Conservation (phyloP, 1,140 invertebrate genomes). For the Penaeus vannamei region DNA sequence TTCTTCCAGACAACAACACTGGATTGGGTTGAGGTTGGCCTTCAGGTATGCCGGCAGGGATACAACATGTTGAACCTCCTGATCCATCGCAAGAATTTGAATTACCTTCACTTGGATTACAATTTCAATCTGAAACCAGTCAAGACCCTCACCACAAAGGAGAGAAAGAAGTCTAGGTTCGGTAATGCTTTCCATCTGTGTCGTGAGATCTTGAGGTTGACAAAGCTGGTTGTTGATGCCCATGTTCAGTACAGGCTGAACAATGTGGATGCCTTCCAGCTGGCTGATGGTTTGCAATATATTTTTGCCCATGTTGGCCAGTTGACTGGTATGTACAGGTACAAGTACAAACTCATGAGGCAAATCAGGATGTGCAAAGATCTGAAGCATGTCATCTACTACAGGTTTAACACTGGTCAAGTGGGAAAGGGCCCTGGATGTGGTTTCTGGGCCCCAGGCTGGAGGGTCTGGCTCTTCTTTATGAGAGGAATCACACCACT, state of each 20-base stretch:
- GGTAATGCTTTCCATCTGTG: constrained; percentile 99
- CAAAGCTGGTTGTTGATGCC: constrained; percentile 98
- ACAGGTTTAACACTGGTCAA: constrained; percentile 98
- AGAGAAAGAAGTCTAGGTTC: constrained; percentile 99
- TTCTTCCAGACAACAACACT: constrained; percentile 99
- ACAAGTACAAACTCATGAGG: constrained; percentile 99
- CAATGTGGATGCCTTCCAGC: constrained; percentile 99
- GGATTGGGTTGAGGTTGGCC: constrained; percentile 99
- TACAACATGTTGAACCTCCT: constrained; percentile 99
- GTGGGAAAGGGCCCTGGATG: constrained; percentile 99
- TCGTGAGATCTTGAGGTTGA: constrained; percentile 96
- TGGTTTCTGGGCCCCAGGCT: constrained; percentile 99
- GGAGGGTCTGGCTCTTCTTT: constrained; percentile 99
- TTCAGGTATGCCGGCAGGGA: constrained; percentile 96
- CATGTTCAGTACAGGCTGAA: constrained; percentile 99
- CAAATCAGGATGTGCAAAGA: constrained; percentile 99
- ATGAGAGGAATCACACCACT: constrained; percentile 99
- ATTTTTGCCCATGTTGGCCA: constrained; percentile 99
- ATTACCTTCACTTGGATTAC: constrained; percentile 99
- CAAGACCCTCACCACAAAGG: constrained; percentile 99
- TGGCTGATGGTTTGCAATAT: constrained; percentile 99
- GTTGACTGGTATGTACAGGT: constrained; percentile 99
- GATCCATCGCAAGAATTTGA: constrained; percentile 99
- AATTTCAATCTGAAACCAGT: constrained; percentile 99
- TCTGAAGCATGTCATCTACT: constrained; percentile 99